These are phyloP conservation scores for Otus scops DNA, from an alignment of 2,797 vertebrate genomes.

Conservation along the genomic window DNA sequence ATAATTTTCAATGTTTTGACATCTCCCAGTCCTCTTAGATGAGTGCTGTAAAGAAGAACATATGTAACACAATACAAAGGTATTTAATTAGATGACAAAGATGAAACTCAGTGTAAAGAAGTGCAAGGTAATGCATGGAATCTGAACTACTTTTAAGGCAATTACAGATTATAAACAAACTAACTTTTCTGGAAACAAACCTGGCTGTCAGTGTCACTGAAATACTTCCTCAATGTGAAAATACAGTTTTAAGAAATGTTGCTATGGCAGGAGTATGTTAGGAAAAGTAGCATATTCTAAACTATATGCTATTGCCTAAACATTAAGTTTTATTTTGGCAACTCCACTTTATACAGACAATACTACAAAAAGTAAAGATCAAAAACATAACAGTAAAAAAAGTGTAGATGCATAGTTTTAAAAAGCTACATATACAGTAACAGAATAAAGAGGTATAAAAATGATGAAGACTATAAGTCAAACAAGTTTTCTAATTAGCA, in stretches of 20 bases:
- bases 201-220: background rate
- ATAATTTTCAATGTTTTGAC: conserved; percentile 23
- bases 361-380: background rate
- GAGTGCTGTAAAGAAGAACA: background rate
- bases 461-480: background rate
- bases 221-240: background rate
- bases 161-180: background rate
- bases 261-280: background rate
- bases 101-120: background rate
- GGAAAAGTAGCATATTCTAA: background rate
- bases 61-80: background rate
- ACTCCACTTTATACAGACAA: background rate
- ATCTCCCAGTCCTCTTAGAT: background rate
- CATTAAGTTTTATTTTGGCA: background rate
- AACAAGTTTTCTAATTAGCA: background rate
- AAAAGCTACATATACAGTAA: background rate
- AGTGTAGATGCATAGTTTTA: background rate
- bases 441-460: background rate
- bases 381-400: background rate
- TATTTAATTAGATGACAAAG: background rate
- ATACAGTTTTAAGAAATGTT: background rate
- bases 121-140: background rate
- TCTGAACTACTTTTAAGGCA: background rate
- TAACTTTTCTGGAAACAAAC: background rate
- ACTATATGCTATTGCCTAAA: background rate